Conservation (phyloP, 2,888 invertebrate species). For the Macroteleia sp. region DNA sequence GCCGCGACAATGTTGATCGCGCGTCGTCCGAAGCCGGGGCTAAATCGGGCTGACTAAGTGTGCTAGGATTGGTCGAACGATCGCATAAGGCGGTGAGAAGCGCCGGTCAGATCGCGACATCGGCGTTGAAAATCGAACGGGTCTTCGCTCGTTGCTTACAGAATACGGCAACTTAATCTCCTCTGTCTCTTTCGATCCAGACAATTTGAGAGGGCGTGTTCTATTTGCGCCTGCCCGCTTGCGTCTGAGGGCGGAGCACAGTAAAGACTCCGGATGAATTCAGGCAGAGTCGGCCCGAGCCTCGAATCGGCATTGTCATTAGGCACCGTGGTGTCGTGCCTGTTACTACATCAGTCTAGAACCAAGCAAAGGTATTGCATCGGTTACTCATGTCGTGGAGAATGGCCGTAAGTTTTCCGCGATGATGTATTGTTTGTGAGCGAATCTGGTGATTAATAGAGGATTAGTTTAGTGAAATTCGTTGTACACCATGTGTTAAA, state of each 20-base stretch:
- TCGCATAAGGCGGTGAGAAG: slow-evolving; percentile 21
- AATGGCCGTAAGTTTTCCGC: neutral
- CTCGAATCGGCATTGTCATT: slow-evolving; percentile 27
- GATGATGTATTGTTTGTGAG: slow-evolving; percentile 10
- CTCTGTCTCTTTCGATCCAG: slow-evolving; percentile 33
- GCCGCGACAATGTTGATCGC: slow-evolving; percentile 34
- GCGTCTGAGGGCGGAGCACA: slow-evolving; percentile 36
- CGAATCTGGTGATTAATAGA: neutral
- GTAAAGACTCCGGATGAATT: slow-evolving; percentile 1
- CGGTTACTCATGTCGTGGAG: neutral
- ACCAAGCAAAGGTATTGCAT: neutral
- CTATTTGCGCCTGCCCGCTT: slow-evolving; percentile 49
- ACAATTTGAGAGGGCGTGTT: slow-evolving; percentile 40
- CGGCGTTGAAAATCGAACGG: slow-evolving; percentile 44
- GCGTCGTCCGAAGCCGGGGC: slow-evolving; percentile 4
- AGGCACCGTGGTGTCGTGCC: slow-evolving; percentile 15
- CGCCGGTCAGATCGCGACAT: slow-evolving; percentile 43
- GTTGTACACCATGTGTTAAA: slow-evolving; percentile 30
- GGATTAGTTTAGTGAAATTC: neutral
- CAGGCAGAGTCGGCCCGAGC: slow-evolving; percentile 1
- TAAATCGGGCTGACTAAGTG: slow-evolving; percentile 22
- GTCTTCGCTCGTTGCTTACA: slow-evolving; percentile 28
- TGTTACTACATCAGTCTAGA: neutral
- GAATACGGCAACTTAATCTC: slow-evolving; percentile 26
- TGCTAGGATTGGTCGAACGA: slow-evolving; percentile 27